phyloP scores from a whole-genome alignment of 2,113 vertebrate species.

The Daubentonia madagascariensis region DNA sequence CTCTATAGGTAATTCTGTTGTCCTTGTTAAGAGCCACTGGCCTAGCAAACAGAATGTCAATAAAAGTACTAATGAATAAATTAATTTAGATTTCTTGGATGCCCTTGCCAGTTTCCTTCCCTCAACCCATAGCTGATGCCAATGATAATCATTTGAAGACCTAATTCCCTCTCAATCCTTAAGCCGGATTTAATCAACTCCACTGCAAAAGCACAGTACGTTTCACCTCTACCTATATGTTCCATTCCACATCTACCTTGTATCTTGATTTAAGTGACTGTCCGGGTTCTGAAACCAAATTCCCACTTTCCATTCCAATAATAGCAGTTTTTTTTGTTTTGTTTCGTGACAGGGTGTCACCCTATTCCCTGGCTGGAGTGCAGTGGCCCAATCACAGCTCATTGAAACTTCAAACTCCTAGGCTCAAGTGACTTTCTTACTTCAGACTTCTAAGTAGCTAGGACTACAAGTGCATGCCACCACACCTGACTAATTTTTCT shows the following conservation, averaged over 20 bases:
- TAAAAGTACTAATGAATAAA: not conserved
- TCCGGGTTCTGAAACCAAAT: not conserved
- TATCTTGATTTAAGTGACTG: not conserved
- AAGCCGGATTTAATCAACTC: not conserved
- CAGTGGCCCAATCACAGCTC: no score
- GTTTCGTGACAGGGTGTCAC: no score
- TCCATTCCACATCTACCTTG: not conserved
- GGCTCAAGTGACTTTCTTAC: no score
- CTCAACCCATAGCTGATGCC: not conserved
- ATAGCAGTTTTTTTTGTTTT: not conserved
- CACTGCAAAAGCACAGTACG: not conserved
- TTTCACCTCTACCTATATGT: not conserved
- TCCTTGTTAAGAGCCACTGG: not conserved
- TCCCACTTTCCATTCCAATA: not conserved
- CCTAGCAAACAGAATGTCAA: not conserved
- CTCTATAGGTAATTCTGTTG: not conserved
- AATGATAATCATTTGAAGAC: not conserved
- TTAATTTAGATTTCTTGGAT: not conserved
- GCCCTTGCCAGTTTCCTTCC: not conserved
- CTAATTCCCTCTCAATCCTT: not conserved
- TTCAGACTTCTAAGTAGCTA: no score
- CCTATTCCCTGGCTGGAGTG: no score
- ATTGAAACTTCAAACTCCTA: no score
- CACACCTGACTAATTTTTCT: no score
- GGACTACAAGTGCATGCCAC: no score